Evolutionary conservation across 2,888 invertebrate genomes (phyloP).

Genomic region (Cheilosia urbana): DNA sequence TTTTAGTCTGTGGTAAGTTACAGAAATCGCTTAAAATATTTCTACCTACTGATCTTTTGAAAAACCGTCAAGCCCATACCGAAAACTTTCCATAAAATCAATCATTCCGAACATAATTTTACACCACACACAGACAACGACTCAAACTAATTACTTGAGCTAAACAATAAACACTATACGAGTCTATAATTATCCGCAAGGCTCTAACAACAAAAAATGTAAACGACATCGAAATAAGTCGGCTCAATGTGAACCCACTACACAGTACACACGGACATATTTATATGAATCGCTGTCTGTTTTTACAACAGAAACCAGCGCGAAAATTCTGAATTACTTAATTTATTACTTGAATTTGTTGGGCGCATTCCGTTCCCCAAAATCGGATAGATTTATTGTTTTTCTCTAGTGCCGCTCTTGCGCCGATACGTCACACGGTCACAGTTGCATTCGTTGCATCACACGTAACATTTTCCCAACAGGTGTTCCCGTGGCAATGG

Average conservation of each 20-base stretch:
- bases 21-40: too few relatives aligned
- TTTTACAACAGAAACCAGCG: not conserved
- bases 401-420: not conserved
- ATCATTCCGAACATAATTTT: conserved; percentile 10
- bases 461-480: conserved; percentile 56
- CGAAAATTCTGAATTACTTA: conserved; percentile 36
- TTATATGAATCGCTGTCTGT: conserved; percentile 20
- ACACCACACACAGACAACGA: conserved; percentile 24
- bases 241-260: conserved; percentile 22
- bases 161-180: conserved; percentile 7
- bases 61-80: not conserved
- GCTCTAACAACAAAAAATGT: conserved; percentile 59
- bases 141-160: conserved; percentile 24
- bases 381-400: conserved; percentile 59
- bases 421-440: conserved; percentile 22
- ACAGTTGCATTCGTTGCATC: conserved; percentile 64
- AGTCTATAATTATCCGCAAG: conserved; percentile 37
- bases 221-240: conserved; percentile 51
- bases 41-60: too few relatives aligned
- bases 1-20: too few relatives aligned
- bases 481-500: conserved; percentile 44
- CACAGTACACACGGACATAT: not conserved
- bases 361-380: not conserved
- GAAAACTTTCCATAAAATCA: conserved; percentile 18
- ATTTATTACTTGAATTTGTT: conserved; percentile 60